Conservation (phyloP, 2,888 invertebrate species). For the Mythimna pallens region DNA sequence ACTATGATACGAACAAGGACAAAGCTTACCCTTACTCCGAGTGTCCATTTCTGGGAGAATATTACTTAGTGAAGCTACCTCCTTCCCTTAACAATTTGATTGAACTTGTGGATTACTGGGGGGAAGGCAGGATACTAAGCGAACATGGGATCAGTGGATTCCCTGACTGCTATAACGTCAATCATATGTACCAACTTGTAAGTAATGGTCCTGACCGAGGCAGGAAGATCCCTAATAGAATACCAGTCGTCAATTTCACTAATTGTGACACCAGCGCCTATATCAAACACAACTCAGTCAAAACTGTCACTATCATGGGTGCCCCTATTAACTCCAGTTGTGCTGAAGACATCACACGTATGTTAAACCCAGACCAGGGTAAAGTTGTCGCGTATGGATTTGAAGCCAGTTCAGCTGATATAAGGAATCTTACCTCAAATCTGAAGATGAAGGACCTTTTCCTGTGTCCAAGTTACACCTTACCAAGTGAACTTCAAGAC, state of each 20-base stretch:
- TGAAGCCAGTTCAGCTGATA: slow-evolving; percentile 55
- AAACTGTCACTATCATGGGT: slow-evolving; percentile 72
- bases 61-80: slow-evolving; percentile 72
- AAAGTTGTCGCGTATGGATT: slow-evolving; percentile 72
- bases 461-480: slow-evolving; percentile 60
- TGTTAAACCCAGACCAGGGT: slow-evolving; percentile 68
- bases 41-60: slow-evolving; percentile 73
- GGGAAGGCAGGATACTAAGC: slow-evolving; percentile 70
- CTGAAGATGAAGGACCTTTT: slow-evolving; percentile 61
- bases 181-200: slow-evolving; percentile 72
- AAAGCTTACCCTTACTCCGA: slow-evolving; percentile 75
- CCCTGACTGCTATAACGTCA: slow-evolving; percentile 73
- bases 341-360: slow-evolving; percentile 73
- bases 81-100: slow-evolving; percentile 48
- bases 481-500: slow-evolving; percentile 59
- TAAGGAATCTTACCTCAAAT: slow-evolving; percentile 64
- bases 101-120: slow-evolving; percentile 77
- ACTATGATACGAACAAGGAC: slow-evolving; percentile 69
- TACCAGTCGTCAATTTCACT: slow-evolving; percentile 70
- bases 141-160: slow-evolving; percentile 67
- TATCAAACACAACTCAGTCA: slow-evolving; percentile 71
- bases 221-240: slow-evolving; percentile 75
- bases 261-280: slow-evolving; percentile 73
- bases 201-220: slow-evolving; percentile 71
- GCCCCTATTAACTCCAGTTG: slow-evolving; percentile 74